Evolutionary conservation across 2,797 vertebrate genomes (phyloP), one percentile per base, ranked within the genome.

Genomic region (Dendrocincla fuliginosa): DNA sequence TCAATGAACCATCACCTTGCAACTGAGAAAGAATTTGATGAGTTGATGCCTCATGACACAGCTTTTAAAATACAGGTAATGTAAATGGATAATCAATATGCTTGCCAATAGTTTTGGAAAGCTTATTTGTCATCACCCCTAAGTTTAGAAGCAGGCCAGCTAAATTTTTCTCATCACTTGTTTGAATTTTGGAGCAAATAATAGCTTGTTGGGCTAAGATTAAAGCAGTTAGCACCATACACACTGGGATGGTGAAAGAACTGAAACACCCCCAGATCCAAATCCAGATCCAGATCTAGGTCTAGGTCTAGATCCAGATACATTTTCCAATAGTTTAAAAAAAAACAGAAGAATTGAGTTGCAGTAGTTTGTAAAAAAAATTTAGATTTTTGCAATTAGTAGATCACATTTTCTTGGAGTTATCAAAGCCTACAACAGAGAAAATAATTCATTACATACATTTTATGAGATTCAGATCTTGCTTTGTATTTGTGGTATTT

Each of bases 31-130:
- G 33, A 83, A 91, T 85, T 78, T 93, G 89, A 92, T 71, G 30
- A 93, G 41, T 28, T 94, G 49, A 92, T 94, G 91, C 59, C 35
- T 78, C 55, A 63, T 92, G 92, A 73, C 60, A 83, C 16, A 59
- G 57, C 23, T 91, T 93, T 96, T 92, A 94, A 92, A 89, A 71
- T 52, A 73, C 25, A 86, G 42, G 46, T 89, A 93, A 89, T 81
- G 50, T 65, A 87, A 94, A 95, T 81, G 83, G 50, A 89, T 60
- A 92, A 93, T 90, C 87, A 85, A 91, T 90, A 80, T 10, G 30
- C n/a, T 63, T 96, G 64, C 83, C 94, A 94, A 32, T 89, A 94
- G 74, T 68, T 93, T 86, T 76, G 32, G 68, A 85, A 87, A 85
- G 44, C 44, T 90, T 68, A 89, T 95, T 92, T 94, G 61, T 94